Conservation (phyloP, 2,888 invertebrate species). For the Sisyra terminalis region DNA sequence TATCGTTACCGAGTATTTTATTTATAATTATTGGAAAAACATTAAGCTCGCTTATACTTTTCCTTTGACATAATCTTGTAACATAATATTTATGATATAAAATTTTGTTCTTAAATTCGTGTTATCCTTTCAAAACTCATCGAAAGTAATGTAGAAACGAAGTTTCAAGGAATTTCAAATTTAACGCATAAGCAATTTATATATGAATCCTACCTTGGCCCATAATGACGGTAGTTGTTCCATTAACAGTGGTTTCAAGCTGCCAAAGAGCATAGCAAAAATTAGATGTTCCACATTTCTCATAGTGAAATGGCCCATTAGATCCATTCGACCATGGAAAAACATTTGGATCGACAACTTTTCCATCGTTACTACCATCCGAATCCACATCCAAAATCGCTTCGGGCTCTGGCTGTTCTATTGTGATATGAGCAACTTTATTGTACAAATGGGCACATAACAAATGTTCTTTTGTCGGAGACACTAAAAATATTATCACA, state of each 20-base stretch:
- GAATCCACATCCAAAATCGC: conserved; percentile 10
- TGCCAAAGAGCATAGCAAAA: conserved; percentile 60
- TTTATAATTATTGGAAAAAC: no score
- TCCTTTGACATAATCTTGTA: no score
- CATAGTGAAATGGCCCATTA: conserved; percentile 27
- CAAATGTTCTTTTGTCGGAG: not conserved
- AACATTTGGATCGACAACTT: conserved; percentile 10
- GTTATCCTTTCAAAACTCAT: no score
- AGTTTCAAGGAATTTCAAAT: no score
- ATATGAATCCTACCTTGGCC: conserved; percentile 44
- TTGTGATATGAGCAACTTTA: conserved; percentile 13
- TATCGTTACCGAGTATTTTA: no score
- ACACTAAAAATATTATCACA: not conserved
- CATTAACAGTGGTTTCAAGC: conserved; percentile 40
- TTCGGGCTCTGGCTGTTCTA: conserved; percentile 8
- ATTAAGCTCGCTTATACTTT: no score
- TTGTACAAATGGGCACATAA: conserved; percentile 14
- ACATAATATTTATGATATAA: no score
- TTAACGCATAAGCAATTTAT: not conserved
- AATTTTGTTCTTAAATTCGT: no score
- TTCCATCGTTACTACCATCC: conserved; percentile 12
- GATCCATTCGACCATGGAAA: conserved; percentile 13
- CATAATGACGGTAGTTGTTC: conserved; percentile 34
- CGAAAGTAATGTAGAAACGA: no score
- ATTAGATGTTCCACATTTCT: conserved; percentile 32